Evolutionary conservation across 2,113 vertebrate genomes (phyloP), one percentile per base, ranked within the genome.

Genomic region (Ammospiza caudacuta): DNA sequence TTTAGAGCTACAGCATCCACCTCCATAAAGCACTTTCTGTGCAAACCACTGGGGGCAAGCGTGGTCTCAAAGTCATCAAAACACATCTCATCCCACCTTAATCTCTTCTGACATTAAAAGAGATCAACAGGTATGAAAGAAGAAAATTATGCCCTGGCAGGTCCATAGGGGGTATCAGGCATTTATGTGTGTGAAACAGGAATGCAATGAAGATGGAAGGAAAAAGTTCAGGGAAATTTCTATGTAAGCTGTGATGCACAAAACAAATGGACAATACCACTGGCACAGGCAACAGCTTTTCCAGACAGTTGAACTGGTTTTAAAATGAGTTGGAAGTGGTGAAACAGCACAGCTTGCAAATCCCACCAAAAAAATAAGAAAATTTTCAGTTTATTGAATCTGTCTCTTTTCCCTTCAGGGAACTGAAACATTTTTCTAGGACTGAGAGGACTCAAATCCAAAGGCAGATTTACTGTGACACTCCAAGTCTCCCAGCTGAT

Each of bases 401-500:
- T 0, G 0, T 2, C 4, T 87, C 61, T 35, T n/a, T 43, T 77
- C 22, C 35, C 24, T 64, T 76, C 47, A 73, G 31, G 39, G 27
- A 91, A 67, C 55, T 12, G 10, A 59, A 78, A 39, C 2, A 6
- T 39, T 67, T 68, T 59, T 29, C 66, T 75, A 70, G 39, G 29
- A 70, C 31, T 2, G 4, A 47, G 79, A 91, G 14, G 70, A 63
- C n/a, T 78, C 12, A 0, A 7, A 89, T 54, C 25, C 81, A 74
- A 51, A 77, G 41, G 20, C 82, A 28, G 37, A 90, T 49, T 27
- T 28, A 57, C 2, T 44, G 18, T 35, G 64, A 77, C 33, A 35
- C 33, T 77, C 39, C 25, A 46, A 61, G 25, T 66, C n/a, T 81
- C 37, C 16, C 46, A 69, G 20, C 4, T 68, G 37, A 85, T 61